A percentile compares a stretch with the other conserved stretches of the same genome.
phyloP scores from a whole-genome alignment of 2,797 vertebrate genomes.

The Gymnopithys bicolor region DNA sequence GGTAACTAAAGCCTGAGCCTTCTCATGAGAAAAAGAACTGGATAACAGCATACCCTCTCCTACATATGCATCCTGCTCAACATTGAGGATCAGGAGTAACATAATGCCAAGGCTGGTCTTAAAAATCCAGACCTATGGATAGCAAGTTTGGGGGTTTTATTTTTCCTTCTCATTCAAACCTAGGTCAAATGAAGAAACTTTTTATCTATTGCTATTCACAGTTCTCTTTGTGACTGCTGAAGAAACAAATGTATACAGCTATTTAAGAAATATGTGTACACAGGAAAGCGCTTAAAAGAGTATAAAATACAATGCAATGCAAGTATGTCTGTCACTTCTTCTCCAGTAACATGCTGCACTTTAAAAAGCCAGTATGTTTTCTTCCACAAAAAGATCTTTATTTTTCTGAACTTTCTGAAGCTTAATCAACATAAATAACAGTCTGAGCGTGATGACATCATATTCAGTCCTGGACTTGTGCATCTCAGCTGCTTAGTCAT shows the following conservation, averaged over 20 bases:
- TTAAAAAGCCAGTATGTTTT: background rate
- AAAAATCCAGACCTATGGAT: background rate
- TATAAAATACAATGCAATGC: background rate
- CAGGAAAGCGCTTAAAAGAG: background rate
- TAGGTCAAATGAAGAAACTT: background rate
- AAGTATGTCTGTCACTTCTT: background rate
- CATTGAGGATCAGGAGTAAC: background rate
- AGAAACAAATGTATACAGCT: background rate
- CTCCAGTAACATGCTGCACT: background rate
- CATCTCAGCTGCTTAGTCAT: conserved; percentile 58
- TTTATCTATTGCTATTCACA: background rate
- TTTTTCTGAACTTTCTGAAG: conserved; percentile 40
- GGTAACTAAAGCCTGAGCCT: background rate
- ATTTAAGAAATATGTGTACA: background rate
- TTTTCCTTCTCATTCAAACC: background rate
- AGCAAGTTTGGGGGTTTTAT: background rate
- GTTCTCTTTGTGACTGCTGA: background rate
- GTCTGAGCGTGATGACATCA: conserved; percentile 18
- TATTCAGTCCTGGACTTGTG: background rate
- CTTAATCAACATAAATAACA: conserved; percentile 40
- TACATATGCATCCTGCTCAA: rapidly evolving
- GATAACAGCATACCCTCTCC: background rate
- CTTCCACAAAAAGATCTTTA: conserved; percentile 39
- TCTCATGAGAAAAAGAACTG: background rate
- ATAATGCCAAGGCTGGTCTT: background rate